Conservation (phyloP, 1,140 invertebrate genomes). For the Orchesella cincta region DNA sequence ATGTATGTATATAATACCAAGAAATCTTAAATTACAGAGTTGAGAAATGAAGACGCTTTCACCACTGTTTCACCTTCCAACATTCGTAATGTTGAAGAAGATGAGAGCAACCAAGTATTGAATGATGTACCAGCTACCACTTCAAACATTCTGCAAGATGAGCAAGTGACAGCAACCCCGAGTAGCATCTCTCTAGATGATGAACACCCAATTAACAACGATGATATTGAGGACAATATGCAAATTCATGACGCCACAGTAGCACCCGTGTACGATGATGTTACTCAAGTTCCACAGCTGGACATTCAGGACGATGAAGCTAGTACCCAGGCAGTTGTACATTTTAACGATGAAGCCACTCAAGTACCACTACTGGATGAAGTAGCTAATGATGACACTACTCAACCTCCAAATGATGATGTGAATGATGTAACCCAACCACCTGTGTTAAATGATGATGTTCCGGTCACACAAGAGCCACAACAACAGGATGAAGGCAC, state of each 20-base stretch:
- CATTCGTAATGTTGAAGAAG: too few relatives aligned
- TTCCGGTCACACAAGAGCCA: background rate
- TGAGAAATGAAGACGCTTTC: too few relatives aligned
- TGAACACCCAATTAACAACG: too few relatives aligned
- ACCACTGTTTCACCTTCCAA: too few relatives aligned
- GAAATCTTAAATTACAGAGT: too few relatives aligned
- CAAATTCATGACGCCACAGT: background rate
- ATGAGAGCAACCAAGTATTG: too few relatives aligned
- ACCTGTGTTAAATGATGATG: background rate
- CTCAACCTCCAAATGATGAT: background rate
- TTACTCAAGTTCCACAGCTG: background rate
- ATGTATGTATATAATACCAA: too few relatives aligned
- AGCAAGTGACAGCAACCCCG: too few relatives aligned
- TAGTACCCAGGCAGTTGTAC: background rate
- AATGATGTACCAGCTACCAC: too few relatives aligned
- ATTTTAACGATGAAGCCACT: background rate
- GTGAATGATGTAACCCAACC: background rate
- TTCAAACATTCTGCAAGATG: too few relatives aligned
- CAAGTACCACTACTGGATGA: background rate
- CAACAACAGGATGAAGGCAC: background rate
- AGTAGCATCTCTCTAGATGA: too few relatives aligned
- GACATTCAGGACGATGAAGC: background rate
- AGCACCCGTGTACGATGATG: background rate
- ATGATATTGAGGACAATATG: too few relatives aligned
- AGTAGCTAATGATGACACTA: background rate